A percentile compares a stretch with the other conserved stretches of the same genome.
Evolutionary conservation across 2,888 invertebrate genomes (phyloP).

Genomic region (Nephrocerus scutellatus): DNA sequence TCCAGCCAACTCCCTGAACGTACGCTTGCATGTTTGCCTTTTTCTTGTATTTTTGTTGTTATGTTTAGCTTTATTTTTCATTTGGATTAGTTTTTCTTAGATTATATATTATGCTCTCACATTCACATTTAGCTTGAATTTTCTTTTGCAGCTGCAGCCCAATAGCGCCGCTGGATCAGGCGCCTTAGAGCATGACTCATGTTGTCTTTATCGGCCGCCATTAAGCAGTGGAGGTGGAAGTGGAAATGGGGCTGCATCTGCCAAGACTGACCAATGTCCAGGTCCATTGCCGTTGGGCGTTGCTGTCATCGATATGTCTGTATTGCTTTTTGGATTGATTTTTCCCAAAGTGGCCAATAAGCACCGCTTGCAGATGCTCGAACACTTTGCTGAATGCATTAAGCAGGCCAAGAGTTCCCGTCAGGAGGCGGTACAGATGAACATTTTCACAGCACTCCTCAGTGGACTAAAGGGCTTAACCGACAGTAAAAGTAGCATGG

Average conservation of each 20-base stretch:
- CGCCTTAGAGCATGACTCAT: constrained; percentile 93
- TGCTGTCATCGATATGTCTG: constrained; percentile 92
- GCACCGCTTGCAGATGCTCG: constrained; percentile 94
- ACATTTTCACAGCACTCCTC: constrained; percentile 88
- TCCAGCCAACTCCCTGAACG: no score
- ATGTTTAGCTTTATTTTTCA: constrained; percentile 7
- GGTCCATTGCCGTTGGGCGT: constrained; percentile 89
- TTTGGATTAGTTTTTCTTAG: constrained; percentile 2
- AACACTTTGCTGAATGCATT: constrained; percentile 93
- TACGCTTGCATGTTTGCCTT: no score
- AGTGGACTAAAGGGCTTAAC: constrained; percentile 82
- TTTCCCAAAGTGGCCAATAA: constrained; percentile 93
- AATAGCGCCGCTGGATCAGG: constrained; percentile 94
- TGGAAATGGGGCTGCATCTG: constrained; percentile 9
- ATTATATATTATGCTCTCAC: constrained; percentile 1
- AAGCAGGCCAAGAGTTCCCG: constrained; percentile 85
- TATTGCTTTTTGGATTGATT: constrained; percentile 84
- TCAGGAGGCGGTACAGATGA: constrained; percentile 93
- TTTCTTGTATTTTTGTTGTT: background rate
- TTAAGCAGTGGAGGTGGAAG: constrained; percentile 5
- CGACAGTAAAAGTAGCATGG: constrained; percentile 76
- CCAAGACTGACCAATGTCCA: constrained; percentile 50
- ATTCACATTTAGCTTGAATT: background rate
- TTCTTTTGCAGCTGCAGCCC: constrained; percentile 69
- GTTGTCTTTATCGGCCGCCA: constrained; percentile 72